phyloP scores from a whole-genome alignment of 2,888 invertebrate genomes.

The Rapana venosa region DNA sequence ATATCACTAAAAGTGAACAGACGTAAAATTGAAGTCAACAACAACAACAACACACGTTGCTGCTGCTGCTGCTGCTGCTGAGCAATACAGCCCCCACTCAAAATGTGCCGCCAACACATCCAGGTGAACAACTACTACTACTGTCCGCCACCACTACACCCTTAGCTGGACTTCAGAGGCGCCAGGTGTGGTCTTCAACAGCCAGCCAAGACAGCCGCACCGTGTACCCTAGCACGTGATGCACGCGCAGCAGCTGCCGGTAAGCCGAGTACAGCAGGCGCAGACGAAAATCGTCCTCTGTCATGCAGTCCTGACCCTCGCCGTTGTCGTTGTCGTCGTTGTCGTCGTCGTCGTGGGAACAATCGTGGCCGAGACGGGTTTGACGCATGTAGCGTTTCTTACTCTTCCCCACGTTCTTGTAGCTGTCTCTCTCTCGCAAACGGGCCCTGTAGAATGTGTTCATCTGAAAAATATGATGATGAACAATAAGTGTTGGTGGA shows the following conservation, averaged over 20 bases:
- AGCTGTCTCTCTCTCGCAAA: not conserved
- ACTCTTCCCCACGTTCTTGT: not conserved
- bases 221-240: slow-evolving; percentile 31
- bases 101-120: not conserved
- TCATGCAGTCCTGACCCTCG: not conserved
- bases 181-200: not conserved
- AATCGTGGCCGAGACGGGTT: not conserved
- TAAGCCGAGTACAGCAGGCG: slow-evolving; percentile 35
- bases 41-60: not conserved
- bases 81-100: not conserved
- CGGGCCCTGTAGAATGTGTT: not conserved
- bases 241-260: not conserved
- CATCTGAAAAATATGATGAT: not conserved
- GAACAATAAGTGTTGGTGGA: not conserved
- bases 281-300: slow-evolving; percentile 5
- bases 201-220: slow-evolving; percentile 36
- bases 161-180: not conserved
- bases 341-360: not conserved
- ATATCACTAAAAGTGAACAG: too few relatives aligned
- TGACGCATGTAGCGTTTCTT: slow-evolving; percentile 18
- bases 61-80: too few relatives aligned
- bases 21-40: too few relatives aligned
- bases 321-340: not conserved
- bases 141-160: not conserved
- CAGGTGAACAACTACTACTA: not conserved